A percentile compares a stretch with the other conserved stretches of the same genome.
phyloP scores from a whole-genome alignment of 2,888 invertebrate genomes.

The Cantharis rustica region DNA sequence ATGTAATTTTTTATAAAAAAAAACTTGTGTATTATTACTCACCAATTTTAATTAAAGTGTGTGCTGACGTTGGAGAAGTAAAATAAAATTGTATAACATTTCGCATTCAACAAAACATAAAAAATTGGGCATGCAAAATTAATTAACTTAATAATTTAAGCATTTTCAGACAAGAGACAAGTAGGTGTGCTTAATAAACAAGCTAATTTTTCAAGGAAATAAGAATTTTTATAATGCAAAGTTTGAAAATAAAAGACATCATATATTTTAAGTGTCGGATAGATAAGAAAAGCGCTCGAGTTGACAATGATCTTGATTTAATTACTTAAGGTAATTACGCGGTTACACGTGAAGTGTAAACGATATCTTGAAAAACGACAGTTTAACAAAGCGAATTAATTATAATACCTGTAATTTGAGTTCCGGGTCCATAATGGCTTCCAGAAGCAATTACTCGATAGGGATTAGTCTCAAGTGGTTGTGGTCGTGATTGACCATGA shows the following conservation, averaged over 20 bases:
- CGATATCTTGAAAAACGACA: conserved; percentile 5
- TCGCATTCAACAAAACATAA: neutral
- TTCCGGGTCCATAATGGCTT: conserved; percentile 68
- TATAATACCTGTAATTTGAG: conserved; percentile 69
- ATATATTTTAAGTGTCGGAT: neutral
- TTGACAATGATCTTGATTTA: neutral
- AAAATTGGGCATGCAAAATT: neutral
- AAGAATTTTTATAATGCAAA: neutral
- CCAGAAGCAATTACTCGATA: conserved; percentile 71
- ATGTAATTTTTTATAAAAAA: neutral
- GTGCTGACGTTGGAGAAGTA: neutral
- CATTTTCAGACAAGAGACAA: neutral
- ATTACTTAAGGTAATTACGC: neutral
- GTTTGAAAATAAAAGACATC: neutral
- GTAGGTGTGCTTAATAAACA: neutral
- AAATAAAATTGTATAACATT: neutral
- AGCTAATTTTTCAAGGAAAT: neutral
- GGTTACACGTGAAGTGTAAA: neutral
- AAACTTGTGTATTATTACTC: neutral
- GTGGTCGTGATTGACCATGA: conserved; percentile 74
- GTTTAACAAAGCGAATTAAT: neutral
- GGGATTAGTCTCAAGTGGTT: conserved; percentile 67
- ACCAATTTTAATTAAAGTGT: neutral
- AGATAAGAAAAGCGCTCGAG: neutral
- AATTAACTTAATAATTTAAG: neutral